phyloP scores from a whole-genome alignment of 1,140 invertebrate genomes.

The Bombus soroeensis region DNA sequence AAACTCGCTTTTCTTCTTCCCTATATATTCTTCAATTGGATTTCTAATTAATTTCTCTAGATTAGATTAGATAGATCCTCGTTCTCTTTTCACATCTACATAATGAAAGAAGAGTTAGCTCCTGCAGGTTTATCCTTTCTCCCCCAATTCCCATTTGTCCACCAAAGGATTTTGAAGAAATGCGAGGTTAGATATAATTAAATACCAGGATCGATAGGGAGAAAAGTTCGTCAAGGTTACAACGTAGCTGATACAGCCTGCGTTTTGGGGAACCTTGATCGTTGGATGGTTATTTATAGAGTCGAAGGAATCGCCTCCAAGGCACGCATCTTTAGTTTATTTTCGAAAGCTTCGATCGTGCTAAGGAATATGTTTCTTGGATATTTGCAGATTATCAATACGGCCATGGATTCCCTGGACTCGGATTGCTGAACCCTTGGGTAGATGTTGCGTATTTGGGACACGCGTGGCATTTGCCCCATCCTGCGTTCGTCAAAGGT shows the following conservation, averaged over 20 bases:
- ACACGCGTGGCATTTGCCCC: constrained; percentile 88
- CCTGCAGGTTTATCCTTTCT: background rate
- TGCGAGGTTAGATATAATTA: background rate
- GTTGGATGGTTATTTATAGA: constrained; percentile 35
- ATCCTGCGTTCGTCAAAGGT: constrained; percentile 86
- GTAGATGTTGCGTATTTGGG: constrained; percentile 89
- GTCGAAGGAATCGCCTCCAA: constrained; percentile 8
- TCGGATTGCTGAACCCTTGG: constrained; percentile 89
- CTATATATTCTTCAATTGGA: background rate
- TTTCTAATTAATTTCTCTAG: background rate
- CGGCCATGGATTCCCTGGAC: constrained; percentile 84
- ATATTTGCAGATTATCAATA: constrained; percentile 86
- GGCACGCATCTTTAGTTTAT: constrained; percentile 20
- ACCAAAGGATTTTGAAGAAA: background rate
- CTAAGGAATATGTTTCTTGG: constrained; percentile 48
- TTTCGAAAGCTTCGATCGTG: constrained; percentile 27
- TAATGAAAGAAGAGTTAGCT: no score
- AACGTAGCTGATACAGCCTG: background rate
- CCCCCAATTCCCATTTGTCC: background rate
- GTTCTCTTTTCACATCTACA: no score
- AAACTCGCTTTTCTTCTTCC: no score
- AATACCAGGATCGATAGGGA: background rate
- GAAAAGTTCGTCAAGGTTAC: constrained; percentile 32
- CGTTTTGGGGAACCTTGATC: constrained; percentile 19
- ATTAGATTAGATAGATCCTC: no score